phyloP scores from a whole-genome alignment of 64 coral and sea anemone species.

The Pocillopora verrucosa region DNA sequence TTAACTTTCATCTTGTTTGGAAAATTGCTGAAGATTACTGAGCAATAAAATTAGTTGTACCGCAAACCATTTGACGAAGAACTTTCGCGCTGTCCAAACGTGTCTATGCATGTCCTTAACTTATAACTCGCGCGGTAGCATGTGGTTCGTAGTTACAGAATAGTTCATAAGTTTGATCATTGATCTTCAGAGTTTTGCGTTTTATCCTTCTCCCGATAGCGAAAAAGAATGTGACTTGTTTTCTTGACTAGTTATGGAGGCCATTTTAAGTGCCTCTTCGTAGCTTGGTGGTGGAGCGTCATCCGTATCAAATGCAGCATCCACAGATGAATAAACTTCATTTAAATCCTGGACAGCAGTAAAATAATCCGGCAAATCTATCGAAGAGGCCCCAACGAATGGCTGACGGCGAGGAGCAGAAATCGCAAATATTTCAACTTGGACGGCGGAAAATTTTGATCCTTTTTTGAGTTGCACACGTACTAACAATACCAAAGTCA shows the following conservation, averaged over 20 bases:
- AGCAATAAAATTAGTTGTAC: too few species aligned
- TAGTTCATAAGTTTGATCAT: too few species aligned
- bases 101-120: too few species aligned
- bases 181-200: too few species aligned
- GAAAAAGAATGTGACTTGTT: too few species aligned
- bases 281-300: neutral
- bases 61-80: too few species aligned
- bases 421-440: neutral
- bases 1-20: too few species aligned
- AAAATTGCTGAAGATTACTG: too few species aligned
- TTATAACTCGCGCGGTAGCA: too few species aligned
- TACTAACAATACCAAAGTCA: neutral
- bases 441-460: neutral
- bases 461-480: neutral
- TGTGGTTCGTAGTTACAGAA: too few species aligned
- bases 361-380: conserved; percentile 33
- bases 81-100: too few species aligned
- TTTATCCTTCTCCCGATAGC: too few species aligned
- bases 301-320: neutral
- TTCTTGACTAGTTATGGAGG: neutral
- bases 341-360: neutral
- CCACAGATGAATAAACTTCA: neutral
- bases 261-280: conserved; percentile 3
- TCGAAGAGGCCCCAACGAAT: neutral
- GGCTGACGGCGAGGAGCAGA: neutral